Base-by-base conservation (phyloP, 1,140 invertebrate species). In the Teleogryllus occipitalis region DNA sequence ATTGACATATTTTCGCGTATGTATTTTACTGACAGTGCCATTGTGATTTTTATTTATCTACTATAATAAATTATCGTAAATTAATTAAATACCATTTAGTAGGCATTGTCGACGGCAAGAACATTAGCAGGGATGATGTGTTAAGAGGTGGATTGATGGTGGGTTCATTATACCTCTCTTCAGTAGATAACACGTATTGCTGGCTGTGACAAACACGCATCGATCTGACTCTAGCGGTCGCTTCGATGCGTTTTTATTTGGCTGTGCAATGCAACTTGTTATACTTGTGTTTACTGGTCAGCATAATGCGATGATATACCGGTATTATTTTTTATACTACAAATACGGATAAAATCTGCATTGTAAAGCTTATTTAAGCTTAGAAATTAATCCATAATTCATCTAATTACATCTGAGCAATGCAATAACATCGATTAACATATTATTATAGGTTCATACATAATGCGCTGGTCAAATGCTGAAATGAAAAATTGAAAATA, bases 331-430 rank as follows among this genome's bases (percentile, higher is more conserved):
- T 14, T 65, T 65, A 65, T 65, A 18, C 54, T 10, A 10, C 54
- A 10, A 18, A 10, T 65, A 65, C 54, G 54, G 18, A 65, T 18
- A 18, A 18, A 65, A 3, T 65, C 54, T 65, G 54, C 10, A 65
- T 65, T 65, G 54, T 65, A 65, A 65, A 65, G 54, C 54, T 65
- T 65, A 14, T 65, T 65, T 65, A 65, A 65, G 54, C 54, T 65
- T 10, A 65, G 54, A 65, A 65, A 65, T 65, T 65, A 65, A 65
- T 65, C 10, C 54, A 65, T 65, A 14, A 65, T 65, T 65, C 54
- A 65, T 65, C 18, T 65, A 65, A 65, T 65, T 65, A 18, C 18
- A 65, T 65, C 54, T 65, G 10, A 65, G 54, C 18, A 65, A 18
- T 18, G 54, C 54, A 65, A 65, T 65, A 65, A 65, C 54, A 65